Conservation (phyloP, 2,113 vertebrate species). For the Arenaria interpres region DNA sequence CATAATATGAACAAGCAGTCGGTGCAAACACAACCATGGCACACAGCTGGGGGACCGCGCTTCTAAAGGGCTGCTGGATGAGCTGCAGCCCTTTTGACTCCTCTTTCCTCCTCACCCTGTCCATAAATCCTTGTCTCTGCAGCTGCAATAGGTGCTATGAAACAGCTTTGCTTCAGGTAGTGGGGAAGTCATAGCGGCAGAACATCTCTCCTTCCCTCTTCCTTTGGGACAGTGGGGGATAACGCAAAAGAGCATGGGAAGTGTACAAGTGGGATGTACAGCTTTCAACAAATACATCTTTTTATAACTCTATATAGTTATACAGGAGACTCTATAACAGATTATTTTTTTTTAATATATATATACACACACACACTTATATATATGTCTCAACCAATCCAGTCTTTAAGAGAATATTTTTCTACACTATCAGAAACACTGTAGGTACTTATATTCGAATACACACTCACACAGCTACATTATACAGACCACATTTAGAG, state of each 20-base stretch:
- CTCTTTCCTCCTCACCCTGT: background rate
- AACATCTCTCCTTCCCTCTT: background rate
- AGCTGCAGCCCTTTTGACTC: background rate
- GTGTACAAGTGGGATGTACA: background rate
- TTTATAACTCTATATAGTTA: too few relatives aligned
- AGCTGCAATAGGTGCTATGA: background rate
- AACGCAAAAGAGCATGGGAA: background rate
- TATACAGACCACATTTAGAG: background rate
- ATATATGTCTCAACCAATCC: background rate
- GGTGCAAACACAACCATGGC: background rate
- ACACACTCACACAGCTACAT: background rate
- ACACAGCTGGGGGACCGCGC: accelerated
- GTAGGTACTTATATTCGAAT: background rate
- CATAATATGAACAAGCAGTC: background rate
- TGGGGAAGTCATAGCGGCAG: background rate
- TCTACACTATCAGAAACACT: background rate
- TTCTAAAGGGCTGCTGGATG: background rate
- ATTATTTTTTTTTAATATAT: background rate
- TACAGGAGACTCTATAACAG: background rate
- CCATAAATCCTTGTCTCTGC: background rate
- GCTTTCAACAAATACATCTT: background rate
- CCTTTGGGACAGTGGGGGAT: background rate
- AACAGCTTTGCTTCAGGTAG: background rate
- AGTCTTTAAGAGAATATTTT: background rate
- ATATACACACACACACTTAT: too few relatives aligned